Evolutionary conservation across 2,797 vertebrate genomes (phyloP), one percentile per base, ranked within the genome.

Genomic region (Parotocinclus haroldoi): DNA sequence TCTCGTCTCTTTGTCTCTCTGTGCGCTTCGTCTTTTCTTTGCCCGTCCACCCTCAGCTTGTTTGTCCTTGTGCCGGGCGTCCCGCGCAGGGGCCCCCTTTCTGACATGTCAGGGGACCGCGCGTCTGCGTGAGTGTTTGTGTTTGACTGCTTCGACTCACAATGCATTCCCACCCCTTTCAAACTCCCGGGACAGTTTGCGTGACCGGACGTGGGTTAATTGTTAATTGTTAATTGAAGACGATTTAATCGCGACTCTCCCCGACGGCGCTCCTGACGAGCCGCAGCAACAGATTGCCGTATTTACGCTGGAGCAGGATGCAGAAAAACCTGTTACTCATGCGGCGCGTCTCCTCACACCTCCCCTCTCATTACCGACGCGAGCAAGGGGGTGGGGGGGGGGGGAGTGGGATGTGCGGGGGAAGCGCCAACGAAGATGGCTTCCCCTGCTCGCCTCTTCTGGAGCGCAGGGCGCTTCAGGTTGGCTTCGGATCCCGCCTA

Each of bases 271-370:
- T 86, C 87, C 83, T 85, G 85, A 1, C 48, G 86, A 83, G 84
- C 85, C 83, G 81, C 86, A 89, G 89, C 89, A 90, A 91, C 90
- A 91, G 89, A 90, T 90, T 90, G 89, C 81, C 83, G 81, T 90
- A 89, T 90, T 90, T 91, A 90, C 90, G 86, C 88, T 87, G 85
- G 83, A 85, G 89, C 87, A 85, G 87, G 88, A 90, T 83, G 85
- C 88, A 84, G 87, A 89, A 87, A 88, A 91, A 90, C 88, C 89
- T 90, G 89, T 89, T 89, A 91, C 88, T 89, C 88, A 66, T 69
- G 76, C 67, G 63, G 50, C 60, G 69, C 68, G 67, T 74, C 74
- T 76, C 62, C 73, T 77, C 72, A 69, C 78, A 77, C 76, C 78
- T 75, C 76, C 68, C 65, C 63, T 67, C 73, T 71, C 64, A 88